These are phyloP conservation scores for Melanocharis versteri DNA, from an alignment of 2,113 vertebrate genomes.

Conservation along the genomic window DNA sequence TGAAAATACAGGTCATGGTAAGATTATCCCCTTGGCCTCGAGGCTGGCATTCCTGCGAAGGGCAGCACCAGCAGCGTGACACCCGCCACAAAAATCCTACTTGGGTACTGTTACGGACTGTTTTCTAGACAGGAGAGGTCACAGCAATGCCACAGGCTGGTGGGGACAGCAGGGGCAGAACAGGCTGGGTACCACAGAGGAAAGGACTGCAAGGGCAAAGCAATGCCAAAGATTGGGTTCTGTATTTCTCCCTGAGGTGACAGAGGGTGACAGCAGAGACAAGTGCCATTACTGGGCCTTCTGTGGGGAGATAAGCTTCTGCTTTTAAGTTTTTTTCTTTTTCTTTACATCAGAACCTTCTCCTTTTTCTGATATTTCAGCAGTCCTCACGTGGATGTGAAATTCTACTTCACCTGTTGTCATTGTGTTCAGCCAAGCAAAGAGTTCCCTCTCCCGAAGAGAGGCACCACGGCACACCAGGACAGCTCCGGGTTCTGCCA, in stretches of 20 bases:
- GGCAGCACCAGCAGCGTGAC: not conserved
- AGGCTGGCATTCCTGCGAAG: not conserved
- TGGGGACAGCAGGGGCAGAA: not conserved
- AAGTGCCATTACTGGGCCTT: not conserved
- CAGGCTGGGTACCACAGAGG: not conserved
- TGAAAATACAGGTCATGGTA: not conserved
- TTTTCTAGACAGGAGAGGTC: not conserved
- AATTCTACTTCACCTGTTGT: not conserved
- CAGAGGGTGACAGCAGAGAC: not conserved
- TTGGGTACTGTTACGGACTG: not conserved
- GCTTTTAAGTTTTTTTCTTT: no score
- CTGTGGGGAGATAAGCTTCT: not conserved
- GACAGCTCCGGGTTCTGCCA: fast-evolving
- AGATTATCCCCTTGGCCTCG: not conserved
- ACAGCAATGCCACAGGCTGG: not conserved
- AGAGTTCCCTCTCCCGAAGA: not conserved
- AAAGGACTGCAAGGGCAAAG: not conserved
- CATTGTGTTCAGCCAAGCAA: not conserved
- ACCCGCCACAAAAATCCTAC: not conserved
- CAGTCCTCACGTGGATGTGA: not conserved
- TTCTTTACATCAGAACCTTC: not conserved
- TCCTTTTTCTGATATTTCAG: not conserved
- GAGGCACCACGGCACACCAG: not conserved
- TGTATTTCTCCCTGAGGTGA: not conserved
- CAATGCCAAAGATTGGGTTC: not conserved